Evolutionary conservation across 2,888 invertebrate species (phyloP).

Genomic region (Ormia ochracea): DNA sequence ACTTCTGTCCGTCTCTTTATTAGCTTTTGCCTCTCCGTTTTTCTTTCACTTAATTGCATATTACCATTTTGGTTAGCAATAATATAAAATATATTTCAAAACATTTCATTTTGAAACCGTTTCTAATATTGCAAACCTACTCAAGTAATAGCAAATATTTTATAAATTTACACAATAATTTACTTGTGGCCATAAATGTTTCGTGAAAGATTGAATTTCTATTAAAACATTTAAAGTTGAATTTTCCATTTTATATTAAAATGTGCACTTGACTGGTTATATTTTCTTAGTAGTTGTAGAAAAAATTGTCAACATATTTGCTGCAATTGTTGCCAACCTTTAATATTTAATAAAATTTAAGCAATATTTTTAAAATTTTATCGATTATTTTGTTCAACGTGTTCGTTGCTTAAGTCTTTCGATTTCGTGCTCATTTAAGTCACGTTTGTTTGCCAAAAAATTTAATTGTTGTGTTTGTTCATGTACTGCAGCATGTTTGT

Average conservation of each 20-base stretch:
- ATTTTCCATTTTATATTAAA: background rate
- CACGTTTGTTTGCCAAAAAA: background rate
- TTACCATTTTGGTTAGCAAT: background rate
- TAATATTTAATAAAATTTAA: constrained; percentile 1
- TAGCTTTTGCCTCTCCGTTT: background rate
- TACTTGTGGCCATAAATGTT: background rate
- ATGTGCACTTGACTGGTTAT: background rate
- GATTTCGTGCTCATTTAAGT: background rate
- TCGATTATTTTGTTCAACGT: too few relatives aligned
- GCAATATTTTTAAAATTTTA: background rate
- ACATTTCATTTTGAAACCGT: background rate
- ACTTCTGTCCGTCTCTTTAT: background rate
- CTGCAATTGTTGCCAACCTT: background rate
- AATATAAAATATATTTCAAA: background rate
- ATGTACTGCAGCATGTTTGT: background rate
- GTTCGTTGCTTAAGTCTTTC: background rate
- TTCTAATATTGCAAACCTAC: background rate
- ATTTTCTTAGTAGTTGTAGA: background rate
- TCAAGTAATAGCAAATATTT: background rate
- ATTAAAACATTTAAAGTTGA: background rate
- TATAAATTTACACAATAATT: background rate
- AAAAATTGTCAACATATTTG: background rate
- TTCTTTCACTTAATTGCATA: background rate
- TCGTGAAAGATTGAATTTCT: constrained; percentile 6
- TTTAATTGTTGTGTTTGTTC: background rate